phyloP scores from a whole-genome alignment of 2,113 vertebrate genomes.

The Dipodomys spectabilis region DNA sequence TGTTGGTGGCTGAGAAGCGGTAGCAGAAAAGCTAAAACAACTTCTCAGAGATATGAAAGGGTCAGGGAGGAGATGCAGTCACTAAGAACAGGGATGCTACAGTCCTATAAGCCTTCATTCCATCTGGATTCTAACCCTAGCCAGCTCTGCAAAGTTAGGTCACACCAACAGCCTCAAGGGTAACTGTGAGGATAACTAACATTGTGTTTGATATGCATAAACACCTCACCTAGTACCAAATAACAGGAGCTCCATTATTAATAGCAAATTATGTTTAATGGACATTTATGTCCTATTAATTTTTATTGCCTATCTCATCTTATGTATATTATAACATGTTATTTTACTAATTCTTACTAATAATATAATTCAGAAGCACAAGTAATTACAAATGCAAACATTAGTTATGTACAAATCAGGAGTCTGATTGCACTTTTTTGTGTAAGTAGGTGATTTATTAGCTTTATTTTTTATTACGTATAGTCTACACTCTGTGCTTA shows the following conservation, averaged over 20 bases:
- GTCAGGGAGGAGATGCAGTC: neutral
- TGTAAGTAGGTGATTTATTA: neutral
- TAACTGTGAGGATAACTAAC: neutral
- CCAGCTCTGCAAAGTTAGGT: neutral
- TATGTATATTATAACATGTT: neutral
- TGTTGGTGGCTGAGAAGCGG: neutral
- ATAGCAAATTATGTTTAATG: neutral
- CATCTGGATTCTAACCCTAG: neutral
- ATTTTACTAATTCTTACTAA: neutral
- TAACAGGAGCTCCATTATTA: neutral
- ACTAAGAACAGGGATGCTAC: neutral
- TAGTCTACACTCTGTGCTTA: neutral
- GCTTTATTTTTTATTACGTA: constrained; percentile 13
- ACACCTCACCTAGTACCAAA: neutral
- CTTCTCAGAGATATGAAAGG: neutral
- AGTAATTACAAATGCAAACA: constrained; percentile 21
- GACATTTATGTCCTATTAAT: too few species aligned
- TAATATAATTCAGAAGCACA: constrained; percentile 12
- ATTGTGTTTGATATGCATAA: neutral
- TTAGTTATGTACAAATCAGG: neutral
- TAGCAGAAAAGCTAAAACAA: neutral
- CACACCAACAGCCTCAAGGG: neutral
- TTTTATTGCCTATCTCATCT: too few species aligned
- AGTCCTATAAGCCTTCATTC: neutral
- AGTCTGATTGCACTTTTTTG: neutral